These are phyloP conservation scores for Thamnaconus septentrionalis DNA, from an alignment of 2,113 vertebrate species.

Conservation along the genomic window DNA sequence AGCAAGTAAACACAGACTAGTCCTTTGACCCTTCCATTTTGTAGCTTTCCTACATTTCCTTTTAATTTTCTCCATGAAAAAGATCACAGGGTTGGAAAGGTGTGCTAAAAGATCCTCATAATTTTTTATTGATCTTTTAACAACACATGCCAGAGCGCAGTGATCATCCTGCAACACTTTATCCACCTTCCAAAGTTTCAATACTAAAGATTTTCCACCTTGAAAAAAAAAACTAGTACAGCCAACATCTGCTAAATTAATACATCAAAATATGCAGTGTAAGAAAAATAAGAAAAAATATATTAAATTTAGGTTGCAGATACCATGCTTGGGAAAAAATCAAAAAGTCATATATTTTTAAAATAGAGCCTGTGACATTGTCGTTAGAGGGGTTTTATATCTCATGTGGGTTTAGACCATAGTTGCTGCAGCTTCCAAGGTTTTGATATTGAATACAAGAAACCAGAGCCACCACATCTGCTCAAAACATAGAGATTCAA, in stretches of 20 bases:
- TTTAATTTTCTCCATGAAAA: conserved; percentile 30
- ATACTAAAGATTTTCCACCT: conserved; percentile 52
- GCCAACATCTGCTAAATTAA: conserved; percentile 58
- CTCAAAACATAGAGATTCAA: conserved; percentile 39
- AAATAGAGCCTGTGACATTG: conserved; percentile 39
- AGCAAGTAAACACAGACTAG: conserved; percentile 1
- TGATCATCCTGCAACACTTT: conserved; percentile 26
- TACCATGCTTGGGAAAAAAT: conserved; percentile 4
- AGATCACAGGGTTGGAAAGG: conserved; percentile 43
- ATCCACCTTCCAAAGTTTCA: conserved; percentile 32
- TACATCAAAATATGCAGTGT: conserved; percentile 33
- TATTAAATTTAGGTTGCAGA: conserved; percentile 56
- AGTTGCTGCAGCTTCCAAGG: conserved; percentile 38
- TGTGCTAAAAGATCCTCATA: conserved; percentile 37
- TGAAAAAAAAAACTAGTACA: conserved; percentile 16
- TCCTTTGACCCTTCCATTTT: conserved; percentile 13
- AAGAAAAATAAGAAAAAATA: background rate
- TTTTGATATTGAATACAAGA: conserved; percentile 60
- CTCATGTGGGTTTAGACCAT: conserved; percentile 30
- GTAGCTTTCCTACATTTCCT: conserved; percentile 17
- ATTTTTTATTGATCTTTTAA: conserved; percentile 62
- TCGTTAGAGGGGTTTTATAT: conserved; percentile 47
- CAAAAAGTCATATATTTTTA: conserved; percentile 26
- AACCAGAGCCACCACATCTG: conserved; percentile 58
- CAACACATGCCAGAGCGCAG: conserved; percentile 9